These are phyloP conservation scores for Amiota communis DNA, from an alignment of 2,888 invertebrate genomes.

Conservation along the genomic window DNA sequence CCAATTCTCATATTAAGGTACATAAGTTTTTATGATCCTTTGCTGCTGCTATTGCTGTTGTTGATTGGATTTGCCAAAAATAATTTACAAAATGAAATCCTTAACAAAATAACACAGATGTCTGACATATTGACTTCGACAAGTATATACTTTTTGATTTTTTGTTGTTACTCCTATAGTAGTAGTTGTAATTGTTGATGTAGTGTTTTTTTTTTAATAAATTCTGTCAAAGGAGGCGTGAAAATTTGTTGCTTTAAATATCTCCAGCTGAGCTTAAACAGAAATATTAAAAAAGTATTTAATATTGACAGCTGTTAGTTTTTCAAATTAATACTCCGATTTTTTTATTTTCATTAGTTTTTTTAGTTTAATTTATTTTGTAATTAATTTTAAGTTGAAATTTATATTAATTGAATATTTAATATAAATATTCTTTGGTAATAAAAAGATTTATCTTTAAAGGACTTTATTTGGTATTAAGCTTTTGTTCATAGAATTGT, in stretches of 20 bases:
- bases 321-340: too few species aligned
- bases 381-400: too few species aligned
- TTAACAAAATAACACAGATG: slow-evolving; percentile 27
- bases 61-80: slow-evolving; percentile 21
- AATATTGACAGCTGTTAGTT: neutral
- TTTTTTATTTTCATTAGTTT: too few species aligned
- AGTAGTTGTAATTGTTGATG: slow-evolving; percentile 62
- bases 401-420: too few species aligned
- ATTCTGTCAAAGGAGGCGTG: slow-evolving; percentile 67
- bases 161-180: slow-evolving; percentile 43
- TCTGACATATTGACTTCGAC: slow-evolving; percentile 5
- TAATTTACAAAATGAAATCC: slow-evolving; percentile 16
- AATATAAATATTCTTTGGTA: too few species aligned
- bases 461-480: too few species aligned
- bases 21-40: slow-evolving; percentile 6
- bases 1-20: neutral
- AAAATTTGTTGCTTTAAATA: slow-evolving; percentile 58
- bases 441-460: too few species aligned
- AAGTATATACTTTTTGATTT: neutral
- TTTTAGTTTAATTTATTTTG: too few species aligned
- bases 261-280: slow-evolving; percentile 48
- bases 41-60: neutral
- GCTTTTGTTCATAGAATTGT: too few species aligned
- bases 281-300: slow-evolving; percentile 25
- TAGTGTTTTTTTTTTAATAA: slow-evolving; percentile 55